phyloP scores from a whole-genome alignment of 2,113 vertebrate genomes.

The Callipepla squamata region DNA sequence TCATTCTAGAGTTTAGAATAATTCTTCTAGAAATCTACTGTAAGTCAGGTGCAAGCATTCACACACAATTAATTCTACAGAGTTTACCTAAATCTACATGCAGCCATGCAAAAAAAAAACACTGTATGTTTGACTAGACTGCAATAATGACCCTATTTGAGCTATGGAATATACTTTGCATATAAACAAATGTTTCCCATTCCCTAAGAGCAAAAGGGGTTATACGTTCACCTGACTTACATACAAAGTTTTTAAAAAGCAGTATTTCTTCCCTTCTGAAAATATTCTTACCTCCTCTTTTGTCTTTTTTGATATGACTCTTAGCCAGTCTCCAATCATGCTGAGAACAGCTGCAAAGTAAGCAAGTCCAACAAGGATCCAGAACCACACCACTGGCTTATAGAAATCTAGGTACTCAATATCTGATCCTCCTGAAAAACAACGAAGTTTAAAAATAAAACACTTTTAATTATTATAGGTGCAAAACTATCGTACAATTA shows the following conservation, averaged over 20 bases:
- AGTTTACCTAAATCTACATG: background rate
- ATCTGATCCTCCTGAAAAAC: conserved; percentile 85
- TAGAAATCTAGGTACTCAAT: conserved; percentile 94
- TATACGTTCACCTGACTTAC: background rate
- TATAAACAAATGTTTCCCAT: background rate
- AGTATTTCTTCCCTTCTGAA: background rate
- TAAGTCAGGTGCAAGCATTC: background rate
- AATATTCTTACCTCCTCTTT: conserved; percentile 92
- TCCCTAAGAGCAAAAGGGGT: background rate
- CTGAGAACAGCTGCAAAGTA: conserved; percentile 98
- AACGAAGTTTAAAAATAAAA: background rate
- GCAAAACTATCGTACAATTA: background rate
- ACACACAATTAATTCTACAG: background rate
- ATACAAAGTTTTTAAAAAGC: background rate
- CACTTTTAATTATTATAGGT: background rate
- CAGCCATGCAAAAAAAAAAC: background rate
- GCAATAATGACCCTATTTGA: background rate
- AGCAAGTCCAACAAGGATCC: conserved; percentile 97
- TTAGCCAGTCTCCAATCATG: conserved; percentile 99
- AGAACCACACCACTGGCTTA: conserved; percentile 97
- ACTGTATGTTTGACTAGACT: background rate
- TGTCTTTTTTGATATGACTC: conserved; percentile 98
- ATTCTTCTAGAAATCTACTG: background rate
- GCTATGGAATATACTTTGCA: background rate
- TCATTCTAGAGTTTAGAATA: background rate